phyloP scores from a whole-genome alignment of 53 echinoderm and acorn worm species.

The Mesocentrotus franciscanus region DNA sequence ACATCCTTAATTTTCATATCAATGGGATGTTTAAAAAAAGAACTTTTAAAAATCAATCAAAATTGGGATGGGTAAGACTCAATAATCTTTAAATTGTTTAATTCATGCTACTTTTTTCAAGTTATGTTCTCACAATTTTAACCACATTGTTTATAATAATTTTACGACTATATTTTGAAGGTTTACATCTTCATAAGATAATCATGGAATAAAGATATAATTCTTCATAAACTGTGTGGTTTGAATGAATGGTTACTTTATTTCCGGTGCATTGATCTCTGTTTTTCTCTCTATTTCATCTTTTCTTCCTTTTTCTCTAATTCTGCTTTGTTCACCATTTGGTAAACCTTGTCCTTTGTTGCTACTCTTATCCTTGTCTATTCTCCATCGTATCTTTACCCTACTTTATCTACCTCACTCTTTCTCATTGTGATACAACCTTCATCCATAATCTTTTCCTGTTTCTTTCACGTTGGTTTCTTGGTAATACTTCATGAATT shows the following conservation, averaged over 20 bases:
- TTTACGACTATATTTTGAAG: background rate
- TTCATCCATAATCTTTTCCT: background rate
- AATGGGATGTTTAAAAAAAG: too few species aligned
- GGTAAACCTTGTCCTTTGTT: background rate
- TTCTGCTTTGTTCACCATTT: background rate
- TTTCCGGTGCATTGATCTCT: constrained; percentile 37
- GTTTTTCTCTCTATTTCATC: constrained; percentile 46
- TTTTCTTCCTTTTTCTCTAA: constrained; percentile 25
- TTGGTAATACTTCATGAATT: background rate
- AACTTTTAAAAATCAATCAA: background rate
- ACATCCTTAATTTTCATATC: too few species aligned
- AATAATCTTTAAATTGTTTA: background rate
- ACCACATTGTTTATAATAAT: background rate
- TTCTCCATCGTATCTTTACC: background rate
- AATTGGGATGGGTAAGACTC: background rate
- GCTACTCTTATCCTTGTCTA: background rate
- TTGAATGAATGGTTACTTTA: constrained; percentile 42
- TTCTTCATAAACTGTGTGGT: background rate
- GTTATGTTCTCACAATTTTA: background rate
- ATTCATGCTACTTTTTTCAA: background rate
- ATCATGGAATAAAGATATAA: background rate
- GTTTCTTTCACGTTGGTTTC: background rate
- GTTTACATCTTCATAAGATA: constrained; percentile 37
- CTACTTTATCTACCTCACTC: background rate
- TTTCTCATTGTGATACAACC: background rate